Conservation (phyloP, 2,888 invertebrate species). For the Taenaris catops region DNA sequence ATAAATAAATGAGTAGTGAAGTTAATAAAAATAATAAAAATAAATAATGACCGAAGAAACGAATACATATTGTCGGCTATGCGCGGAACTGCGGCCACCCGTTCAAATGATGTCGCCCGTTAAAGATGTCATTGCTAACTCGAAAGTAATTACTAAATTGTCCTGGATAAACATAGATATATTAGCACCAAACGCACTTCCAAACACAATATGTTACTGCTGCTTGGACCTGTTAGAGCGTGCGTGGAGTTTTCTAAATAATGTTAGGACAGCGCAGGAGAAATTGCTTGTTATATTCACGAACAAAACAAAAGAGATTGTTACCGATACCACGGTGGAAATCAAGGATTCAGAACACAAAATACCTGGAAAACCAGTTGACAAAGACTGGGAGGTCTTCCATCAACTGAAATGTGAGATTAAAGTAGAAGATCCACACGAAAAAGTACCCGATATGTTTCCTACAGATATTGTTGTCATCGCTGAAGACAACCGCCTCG, state of each 20-base stretch:
- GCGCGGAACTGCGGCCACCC: constrained; percentile 59
- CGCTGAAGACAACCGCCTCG: constrained; percentile 1
- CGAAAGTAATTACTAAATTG: constrained; percentile 57
- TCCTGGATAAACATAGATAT: constrained; percentile 65
- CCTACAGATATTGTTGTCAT: neutral
- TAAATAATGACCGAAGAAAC: constrained; percentile 33
- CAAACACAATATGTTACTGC: constrained; percentile 61
- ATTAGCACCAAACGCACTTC: constrained; percentile 39
- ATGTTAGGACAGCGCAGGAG: constrained; percentile 51
- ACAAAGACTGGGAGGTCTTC: constrained; percentile 56
- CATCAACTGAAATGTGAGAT: constrained; percentile 45
- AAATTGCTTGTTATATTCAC: constrained; percentile 46
- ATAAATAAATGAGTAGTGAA: too few relatives aligned
- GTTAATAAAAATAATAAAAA: neutral
- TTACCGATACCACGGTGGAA: constrained; percentile 24
- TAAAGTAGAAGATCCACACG: constrained; percentile 36
- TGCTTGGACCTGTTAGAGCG: constrained; percentile 65
- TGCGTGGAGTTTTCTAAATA: constrained; percentile 60
- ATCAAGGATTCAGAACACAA: constrained; percentile 17
- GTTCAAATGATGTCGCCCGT: constrained; percentile 50
- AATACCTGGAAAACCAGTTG: constrained; percentile 46
- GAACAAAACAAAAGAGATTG: constrained; percentile 26
- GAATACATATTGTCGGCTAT: constrained; percentile 58
- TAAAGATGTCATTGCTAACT: constrained; percentile 52
- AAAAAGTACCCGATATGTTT: neutral